A percentile compares a stretch with the other conserved stretches of the same genome.
Conservation (phyloP, 1,140 invertebrate species). For the Tetramorium simillimum region DNA sequence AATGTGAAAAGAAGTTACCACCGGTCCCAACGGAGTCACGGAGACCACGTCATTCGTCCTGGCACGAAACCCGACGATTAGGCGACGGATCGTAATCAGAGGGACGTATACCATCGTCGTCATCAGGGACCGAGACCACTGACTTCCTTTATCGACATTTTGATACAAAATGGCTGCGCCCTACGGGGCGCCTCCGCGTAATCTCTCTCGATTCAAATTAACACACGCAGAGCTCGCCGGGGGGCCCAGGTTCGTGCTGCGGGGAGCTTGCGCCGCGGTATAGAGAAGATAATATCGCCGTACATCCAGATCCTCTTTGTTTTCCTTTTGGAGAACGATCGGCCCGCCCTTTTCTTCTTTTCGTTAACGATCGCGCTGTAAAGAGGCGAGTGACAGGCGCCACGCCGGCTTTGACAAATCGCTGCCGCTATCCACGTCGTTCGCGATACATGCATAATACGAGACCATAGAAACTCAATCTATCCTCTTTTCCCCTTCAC, state of each 20-base stretch:
- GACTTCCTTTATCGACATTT: constrained; percentile 85
- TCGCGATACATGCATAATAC: constrained; percentile 59
- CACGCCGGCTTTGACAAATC: constrained; percentile 75
- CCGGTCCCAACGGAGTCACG: background rate
- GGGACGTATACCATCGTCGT: constrained; percentile 15
- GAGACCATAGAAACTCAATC: constrained; percentile 54
- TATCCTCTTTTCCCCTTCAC: constrained; percentile 33
- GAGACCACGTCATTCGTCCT: constrained; percentile 30
- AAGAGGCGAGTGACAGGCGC: constrained; percentile 75
- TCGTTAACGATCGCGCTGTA: constrained; percentile 72
- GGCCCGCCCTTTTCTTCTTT: constrained; percentile 55
- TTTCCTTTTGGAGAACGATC: constrained; percentile 69
- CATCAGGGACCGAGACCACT: constrained; percentile 65
- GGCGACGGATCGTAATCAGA: constrained; percentile 51
- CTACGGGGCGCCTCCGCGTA: constrained; percentile 84
- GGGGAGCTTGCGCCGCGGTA: constrained; percentile 71
- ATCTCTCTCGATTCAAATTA: constrained; percentile 86
- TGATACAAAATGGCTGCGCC: constrained; percentile 85
- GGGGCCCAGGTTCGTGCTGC: constrained; percentile 68
- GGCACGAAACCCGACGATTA: constrained; percentile 57
- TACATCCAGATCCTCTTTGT: constrained; percentile 69
- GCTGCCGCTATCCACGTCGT: constrained; percentile 64
- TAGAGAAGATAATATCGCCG: constrained; percentile 77
- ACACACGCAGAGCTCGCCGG: constrained; percentile 84
- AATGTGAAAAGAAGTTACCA: constrained; percentile 34